Conservation (phyloP, 2,888 invertebrate species). For the Neocrepidodera transversa region DNA sequence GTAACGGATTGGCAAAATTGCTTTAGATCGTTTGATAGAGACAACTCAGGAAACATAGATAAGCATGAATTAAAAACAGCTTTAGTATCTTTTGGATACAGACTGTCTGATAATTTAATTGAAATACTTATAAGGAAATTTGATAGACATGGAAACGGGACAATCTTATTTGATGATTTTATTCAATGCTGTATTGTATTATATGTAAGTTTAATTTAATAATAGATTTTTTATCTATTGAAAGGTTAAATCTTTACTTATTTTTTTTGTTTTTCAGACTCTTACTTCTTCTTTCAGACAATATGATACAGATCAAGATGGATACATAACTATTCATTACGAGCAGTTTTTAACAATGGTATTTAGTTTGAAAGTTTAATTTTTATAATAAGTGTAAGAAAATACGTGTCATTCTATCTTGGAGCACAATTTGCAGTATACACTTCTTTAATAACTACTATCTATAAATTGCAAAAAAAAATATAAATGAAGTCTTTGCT, state of each 20-base stretch:
- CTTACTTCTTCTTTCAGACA: slow-evolving; percentile 87
- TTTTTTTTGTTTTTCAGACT: slow-evolving; percentile 69
- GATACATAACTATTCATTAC: slow-evolving; percentile 93
- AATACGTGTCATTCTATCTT: slow-evolving; percentile 1
- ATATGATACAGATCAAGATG: slow-evolving; percentile 91
- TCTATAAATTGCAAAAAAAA: background rate
- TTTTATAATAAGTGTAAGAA: background rate
- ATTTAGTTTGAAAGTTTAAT: slow-evolving; percentile 73
- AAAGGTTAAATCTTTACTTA: too few species aligned
- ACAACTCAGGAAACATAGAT: slow-evolving; percentile 93
- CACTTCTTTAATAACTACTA: background rate
- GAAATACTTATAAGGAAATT: slow-evolving; percentile 88
- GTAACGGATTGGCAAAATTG: slow-evolving; percentile 98
- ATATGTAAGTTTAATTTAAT: slow-evolving; percentile 89
- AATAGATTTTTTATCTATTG: too few species aligned
- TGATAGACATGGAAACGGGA: slow-evolving; percentile 89
- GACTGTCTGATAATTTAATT: slow-evolving; percentile 83
- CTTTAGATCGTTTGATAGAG: slow-evolving; percentile 92
- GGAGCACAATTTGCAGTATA: background rate
- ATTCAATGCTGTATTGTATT: slow-evolving; percentile 94
- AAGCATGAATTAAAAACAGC: slow-evolving; percentile 89
- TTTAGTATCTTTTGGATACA: slow-evolving; percentile 87
- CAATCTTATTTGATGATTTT: slow-evolving; percentile 97
- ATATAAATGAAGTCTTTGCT: background rate
- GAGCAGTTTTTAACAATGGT: slow-evolving; percentile 96